These are phyloP conservation scores for Lutraria rhynchaena DNA, from an alignment of 1,140 invertebrate species.

Conservation along the genomic window DNA sequence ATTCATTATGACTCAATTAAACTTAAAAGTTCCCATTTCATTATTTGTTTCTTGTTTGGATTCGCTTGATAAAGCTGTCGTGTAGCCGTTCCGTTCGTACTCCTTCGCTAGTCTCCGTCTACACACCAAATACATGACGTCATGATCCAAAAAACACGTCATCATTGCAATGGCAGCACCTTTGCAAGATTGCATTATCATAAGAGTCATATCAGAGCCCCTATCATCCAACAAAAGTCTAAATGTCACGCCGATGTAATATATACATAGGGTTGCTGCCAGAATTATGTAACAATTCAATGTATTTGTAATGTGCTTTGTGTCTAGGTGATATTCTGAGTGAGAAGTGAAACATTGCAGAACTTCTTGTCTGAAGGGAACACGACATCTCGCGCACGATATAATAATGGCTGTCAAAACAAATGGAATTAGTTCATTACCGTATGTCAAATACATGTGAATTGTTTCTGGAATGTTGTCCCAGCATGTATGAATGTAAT, in stretches of 20 bases:
- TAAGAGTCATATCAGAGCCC: constrained; percentile 22
- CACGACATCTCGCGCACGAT: constrained; percentile 1
- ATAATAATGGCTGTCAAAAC: neutral
- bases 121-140: constrained; percentile 18
- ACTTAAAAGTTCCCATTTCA: no score
- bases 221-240: neutral
- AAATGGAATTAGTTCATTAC: constrained; percentile 38
- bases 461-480: constrained; percentile 5
- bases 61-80: no score
- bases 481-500: constrained; percentile 13
- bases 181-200: constrained; percentile 15
- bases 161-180: constrained; percentile 9
- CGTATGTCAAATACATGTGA: constrained; percentile 35
- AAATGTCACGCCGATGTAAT: constrained; percentile 6
- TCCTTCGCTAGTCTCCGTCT: neutral
- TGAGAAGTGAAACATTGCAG: constrained; percentile 9
- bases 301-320: constrained; percentile 1
- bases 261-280: neutral
- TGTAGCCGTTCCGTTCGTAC: constrained; percentile 3
- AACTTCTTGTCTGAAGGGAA: constrained; percentile 1
- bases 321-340: neutral
- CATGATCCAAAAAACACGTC: constrained; percentile 30
- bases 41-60: no score
- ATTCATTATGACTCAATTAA: no score
- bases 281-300: constrained; percentile 3